phyloP scores from a whole-genome alignment of 2,797 vertebrate species.

The Urosaurus nigricauda region DNA sequence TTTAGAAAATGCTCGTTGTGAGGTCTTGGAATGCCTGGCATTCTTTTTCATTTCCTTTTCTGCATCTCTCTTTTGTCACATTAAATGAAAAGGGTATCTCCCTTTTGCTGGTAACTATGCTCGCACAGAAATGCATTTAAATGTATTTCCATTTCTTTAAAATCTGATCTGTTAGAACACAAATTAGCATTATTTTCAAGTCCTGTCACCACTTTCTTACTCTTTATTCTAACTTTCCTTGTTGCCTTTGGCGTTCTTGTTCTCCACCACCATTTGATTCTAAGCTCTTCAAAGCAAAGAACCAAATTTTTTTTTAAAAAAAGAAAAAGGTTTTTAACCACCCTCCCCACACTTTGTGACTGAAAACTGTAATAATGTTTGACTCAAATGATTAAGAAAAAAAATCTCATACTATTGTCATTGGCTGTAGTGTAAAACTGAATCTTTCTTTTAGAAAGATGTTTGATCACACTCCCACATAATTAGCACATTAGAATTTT shows the following conservation, averaged over 20 bases:
- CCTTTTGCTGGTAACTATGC: neutral
- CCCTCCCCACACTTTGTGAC: too few relatives aligned
- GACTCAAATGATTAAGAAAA: neutral
- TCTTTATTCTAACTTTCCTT: neutral
- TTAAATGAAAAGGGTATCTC: neutral
- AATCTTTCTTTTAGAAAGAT: neutral
- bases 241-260: neutral
- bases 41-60: neutral
- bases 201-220: neutral
- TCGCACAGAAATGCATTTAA: neutral
- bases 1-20: neutral
- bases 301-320: neutral
- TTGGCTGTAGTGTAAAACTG: neutral
- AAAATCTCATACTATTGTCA: neutral
- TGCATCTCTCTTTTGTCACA: neutral
- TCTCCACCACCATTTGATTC: neutral
- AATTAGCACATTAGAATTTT: constrained; percentile 30
- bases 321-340: neutral
- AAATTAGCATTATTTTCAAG: neutral
- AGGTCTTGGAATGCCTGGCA: neutral
- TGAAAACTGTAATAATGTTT: constrained; percentile 4
- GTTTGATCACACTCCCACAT: constrained; percentile 20
- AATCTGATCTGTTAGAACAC: neutral
- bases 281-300: neutral
- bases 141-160: neutral